phyloP scores from a whole-genome alignment of 2,113 vertebrate genomes.

The Hydrochoerus hydrochaeris region DNA sequence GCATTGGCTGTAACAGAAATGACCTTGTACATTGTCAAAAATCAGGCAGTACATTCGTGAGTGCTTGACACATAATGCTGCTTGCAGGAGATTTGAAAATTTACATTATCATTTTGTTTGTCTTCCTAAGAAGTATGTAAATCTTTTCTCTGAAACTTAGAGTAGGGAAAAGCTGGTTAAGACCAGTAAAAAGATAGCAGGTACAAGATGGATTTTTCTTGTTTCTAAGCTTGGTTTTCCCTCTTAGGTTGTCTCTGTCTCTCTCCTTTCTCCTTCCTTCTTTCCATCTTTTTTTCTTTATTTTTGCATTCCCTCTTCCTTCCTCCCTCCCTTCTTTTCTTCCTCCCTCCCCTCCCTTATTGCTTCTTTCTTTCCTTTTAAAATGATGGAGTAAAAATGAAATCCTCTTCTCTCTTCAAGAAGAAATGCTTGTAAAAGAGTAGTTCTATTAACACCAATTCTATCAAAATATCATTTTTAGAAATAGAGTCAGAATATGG shows the following conservation, averaged over 20 bases:
- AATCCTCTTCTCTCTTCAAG: background rate
- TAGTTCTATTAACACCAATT: background rate
- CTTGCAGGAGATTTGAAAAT: constrained; percentile 7
- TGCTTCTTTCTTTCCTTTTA: background rate
- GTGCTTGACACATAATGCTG: background rate
- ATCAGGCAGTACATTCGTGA: background rate
- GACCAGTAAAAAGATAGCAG: background rate
- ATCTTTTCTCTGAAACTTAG: constrained; percentile 12
- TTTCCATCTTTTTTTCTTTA: no score
- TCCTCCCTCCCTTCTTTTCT: fast-evolving
- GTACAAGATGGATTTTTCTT: background rate
- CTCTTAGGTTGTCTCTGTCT: background rate
- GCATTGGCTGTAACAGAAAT: background rate
- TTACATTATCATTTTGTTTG: background rate
- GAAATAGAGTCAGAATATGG: background rate
- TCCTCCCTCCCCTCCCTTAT: no score
- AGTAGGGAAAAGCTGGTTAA: background rate
- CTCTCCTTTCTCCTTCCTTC: fast-evolving
- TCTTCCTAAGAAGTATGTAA: background rate
- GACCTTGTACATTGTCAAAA: background rate
- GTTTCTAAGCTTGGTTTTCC: background rate
- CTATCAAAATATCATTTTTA: background rate
- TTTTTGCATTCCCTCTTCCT: fast-evolving
- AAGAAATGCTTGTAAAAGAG: constrained; percentile 35
- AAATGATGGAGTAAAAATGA: background rate